Conservation (phyloP, 2,797 vertebrate species). For the Anguilla obscura region DNA sequence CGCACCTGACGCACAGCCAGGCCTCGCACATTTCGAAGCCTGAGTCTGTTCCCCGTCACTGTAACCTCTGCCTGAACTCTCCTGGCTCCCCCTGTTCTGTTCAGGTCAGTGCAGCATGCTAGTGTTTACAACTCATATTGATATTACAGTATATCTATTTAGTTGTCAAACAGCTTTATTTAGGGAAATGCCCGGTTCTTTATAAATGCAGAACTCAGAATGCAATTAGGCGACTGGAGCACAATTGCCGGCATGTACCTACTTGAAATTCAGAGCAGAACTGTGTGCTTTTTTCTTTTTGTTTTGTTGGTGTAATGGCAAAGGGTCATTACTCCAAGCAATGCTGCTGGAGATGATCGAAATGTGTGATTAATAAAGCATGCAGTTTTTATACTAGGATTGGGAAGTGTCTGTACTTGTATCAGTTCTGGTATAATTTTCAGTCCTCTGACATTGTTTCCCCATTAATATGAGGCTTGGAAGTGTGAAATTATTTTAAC, state of each 20-base stretch:
- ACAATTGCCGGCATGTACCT: neutral
- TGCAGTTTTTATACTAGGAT: neutral
- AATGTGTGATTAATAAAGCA: slow-evolving; percentile 3
- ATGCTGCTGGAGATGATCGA: neutral
- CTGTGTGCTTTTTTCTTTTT: neutral
- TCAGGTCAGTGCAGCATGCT: slow-evolving; percentile 53
- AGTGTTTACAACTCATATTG: slow-evolving; percentile 54
- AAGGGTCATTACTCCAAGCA: neutral
- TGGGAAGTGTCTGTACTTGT: neutral
- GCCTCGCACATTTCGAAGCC: slow-evolving; percentile 36
- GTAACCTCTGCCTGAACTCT: slow-evolving; percentile 21
- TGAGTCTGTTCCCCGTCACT: slow-evolving; percentile 35
- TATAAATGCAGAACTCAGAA: neutral
- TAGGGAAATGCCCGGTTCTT: neutral
- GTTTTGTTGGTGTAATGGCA: neutral
- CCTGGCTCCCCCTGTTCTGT: slow-evolving; percentile 13
- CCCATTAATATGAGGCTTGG: neutral
- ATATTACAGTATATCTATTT: neutral
- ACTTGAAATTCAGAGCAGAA: neutral
- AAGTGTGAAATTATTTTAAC: neutral
- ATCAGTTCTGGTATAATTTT: neutral
- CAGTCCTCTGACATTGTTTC: neutral
- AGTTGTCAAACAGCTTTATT: neutral
- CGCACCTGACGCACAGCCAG: slow-evolving; percentile 14
- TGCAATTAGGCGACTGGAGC: neutral